phyloP scores from a whole-genome alignment of 2,888 invertebrate genomes.

The Seladonia tumulorum region DNA sequence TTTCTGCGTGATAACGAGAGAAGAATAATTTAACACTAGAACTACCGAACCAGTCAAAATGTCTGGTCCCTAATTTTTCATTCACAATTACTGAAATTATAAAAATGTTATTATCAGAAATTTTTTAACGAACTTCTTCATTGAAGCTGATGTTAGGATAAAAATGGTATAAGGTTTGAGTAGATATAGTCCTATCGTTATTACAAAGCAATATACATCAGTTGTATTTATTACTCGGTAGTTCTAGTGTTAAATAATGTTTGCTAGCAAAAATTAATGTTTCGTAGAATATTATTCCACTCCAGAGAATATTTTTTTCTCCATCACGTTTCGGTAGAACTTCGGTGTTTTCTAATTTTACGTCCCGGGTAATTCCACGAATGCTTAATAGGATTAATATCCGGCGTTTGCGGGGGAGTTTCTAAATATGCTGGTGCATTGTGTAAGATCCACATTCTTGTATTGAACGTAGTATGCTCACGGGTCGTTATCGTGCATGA shows the following conservation, averaged over 20 bases:
- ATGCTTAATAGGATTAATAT: not conserved
- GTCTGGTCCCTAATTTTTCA: too few species aligned
- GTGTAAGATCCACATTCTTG: not conserved
- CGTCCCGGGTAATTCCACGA: not conserved
- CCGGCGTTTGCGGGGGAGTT: not conserved
- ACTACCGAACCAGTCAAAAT: too few species aligned
- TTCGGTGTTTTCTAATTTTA: not conserved
- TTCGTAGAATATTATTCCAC: not conserved
- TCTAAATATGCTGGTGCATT: not conserved
- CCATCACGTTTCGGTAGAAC: not conserved
- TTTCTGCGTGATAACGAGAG: too few species aligned
- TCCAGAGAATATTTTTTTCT: not conserved
- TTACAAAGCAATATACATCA: too few species aligned
- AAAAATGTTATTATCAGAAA: too few species aligned
- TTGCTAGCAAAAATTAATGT: not conserved
- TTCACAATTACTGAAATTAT: too few species aligned
- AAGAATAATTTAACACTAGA: not conserved
- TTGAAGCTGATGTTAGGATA: too few species aligned
- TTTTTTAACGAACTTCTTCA: too few species aligned
- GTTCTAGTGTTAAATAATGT: too few species aligned
- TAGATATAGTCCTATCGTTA: too few species aligned
- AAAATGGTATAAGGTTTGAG: too few species aligned
- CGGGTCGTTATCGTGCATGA: not conserved
- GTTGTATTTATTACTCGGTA: too few species aligned
- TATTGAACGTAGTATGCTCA: not conserved